Conservation (phyloP, 2,888 invertebrate species). For the Caenorhabditis uteleia region DNA sequence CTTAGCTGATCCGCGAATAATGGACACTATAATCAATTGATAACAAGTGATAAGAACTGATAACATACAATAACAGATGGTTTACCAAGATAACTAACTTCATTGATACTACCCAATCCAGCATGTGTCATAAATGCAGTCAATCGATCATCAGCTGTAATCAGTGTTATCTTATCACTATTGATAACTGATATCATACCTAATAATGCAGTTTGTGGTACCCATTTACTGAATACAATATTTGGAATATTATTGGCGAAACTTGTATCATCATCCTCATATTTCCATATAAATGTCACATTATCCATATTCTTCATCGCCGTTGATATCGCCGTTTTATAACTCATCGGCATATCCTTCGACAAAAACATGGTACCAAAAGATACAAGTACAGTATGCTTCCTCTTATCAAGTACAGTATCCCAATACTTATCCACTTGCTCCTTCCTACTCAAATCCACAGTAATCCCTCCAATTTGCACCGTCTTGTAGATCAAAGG, state of each 20-base stretch:
- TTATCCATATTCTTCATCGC: constrained; percentile 29
- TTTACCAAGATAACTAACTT: constrained; percentile 27
- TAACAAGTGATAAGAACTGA: not conserved
- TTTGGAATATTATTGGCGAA: constrained; percentile 35
- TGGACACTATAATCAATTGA: constrained; percentile 26
- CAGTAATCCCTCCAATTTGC: constrained; percentile 39
- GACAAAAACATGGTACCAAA: constrained; percentile 31
- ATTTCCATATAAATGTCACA: constrained; percentile 54
- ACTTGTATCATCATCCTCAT: constrained; percentile 30
- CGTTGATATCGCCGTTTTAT: constrained; percentile 6
- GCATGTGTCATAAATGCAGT: constrained; percentile 33
- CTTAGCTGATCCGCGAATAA: constrained; percentile 48
- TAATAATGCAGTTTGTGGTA: constrained; percentile 51
- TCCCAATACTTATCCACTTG: constrained; percentile 7
- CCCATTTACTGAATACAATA: constrained; percentile 48
- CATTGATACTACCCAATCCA: constrained; percentile 30
- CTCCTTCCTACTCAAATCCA: constrained; percentile 8
- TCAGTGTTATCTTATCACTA: no score
- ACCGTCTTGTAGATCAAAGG: constrained; percentile 32
- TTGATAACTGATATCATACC: constrained; percentile 16
- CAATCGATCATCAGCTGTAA: constrained; percentile 23
- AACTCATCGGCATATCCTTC: constrained; percentile 23
- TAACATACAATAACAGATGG: constrained; percentile 21
- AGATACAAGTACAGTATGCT: constrained; percentile 24
- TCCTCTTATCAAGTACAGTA: constrained; percentile 2